Percentiles rank a stretch among this genome's conserved stretches.
phyloP scores from a whole-genome alignment of 2,888 invertebrate genomes.

The Lepidocyrtoides sp. region DNA sequence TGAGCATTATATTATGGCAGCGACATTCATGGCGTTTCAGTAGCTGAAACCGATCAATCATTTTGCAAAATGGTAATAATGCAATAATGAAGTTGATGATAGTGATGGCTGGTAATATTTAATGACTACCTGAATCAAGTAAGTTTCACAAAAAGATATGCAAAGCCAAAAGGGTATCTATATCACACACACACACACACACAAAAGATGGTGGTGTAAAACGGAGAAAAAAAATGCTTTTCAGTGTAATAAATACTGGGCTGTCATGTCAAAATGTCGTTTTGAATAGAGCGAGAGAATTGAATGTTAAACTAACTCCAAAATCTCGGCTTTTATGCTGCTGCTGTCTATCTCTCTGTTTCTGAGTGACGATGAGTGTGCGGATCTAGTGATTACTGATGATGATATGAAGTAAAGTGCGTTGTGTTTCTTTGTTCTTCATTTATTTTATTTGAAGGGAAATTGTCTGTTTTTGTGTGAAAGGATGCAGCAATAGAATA shows the following conservation, averaged over 20 bases:
- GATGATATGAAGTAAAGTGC: slow-evolving; percentile 13
- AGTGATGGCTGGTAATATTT: slow-evolving; percentile 30
- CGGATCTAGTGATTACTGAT: background rate
- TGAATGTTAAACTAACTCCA: background rate
- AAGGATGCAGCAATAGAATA: slow-evolving; percentile 26
- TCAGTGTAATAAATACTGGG: slow-evolving; percentile 46
- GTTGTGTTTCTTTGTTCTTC: slow-evolving; percentile 20
- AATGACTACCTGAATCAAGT: slow-evolving; percentile 12
- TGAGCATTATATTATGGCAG: background rate
- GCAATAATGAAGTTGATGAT: slow-evolving; percentile 23
- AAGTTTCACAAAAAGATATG: slow-evolving; percentile 24
- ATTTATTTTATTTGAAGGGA: slow-evolving; percentile 19
- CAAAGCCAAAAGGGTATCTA: slow-evolving; percentile 39
- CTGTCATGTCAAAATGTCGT: slow-evolving; percentile 59
- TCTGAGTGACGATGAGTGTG: slow-evolving; percentile 8
- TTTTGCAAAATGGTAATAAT: slow-evolving; percentile 52
- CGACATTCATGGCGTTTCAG: slow-evolving; percentile 7
- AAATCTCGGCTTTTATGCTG: background rate
- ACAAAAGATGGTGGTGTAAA: slow-evolving; percentile 42
- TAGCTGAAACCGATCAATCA: slow-evolving; percentile 78
- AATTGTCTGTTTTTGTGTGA: slow-evolving; percentile 12
- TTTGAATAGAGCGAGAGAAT: slow-evolving; percentile 3
- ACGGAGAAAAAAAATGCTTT: slow-evolving; percentile 6
- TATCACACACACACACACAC: slow-evolving; percentile 70
- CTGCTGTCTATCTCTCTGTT: background rate